Base-by-base conservation (phyloP, 2,888 invertebrate genomes). In the Caenorhabditis uteleia region DNA sequence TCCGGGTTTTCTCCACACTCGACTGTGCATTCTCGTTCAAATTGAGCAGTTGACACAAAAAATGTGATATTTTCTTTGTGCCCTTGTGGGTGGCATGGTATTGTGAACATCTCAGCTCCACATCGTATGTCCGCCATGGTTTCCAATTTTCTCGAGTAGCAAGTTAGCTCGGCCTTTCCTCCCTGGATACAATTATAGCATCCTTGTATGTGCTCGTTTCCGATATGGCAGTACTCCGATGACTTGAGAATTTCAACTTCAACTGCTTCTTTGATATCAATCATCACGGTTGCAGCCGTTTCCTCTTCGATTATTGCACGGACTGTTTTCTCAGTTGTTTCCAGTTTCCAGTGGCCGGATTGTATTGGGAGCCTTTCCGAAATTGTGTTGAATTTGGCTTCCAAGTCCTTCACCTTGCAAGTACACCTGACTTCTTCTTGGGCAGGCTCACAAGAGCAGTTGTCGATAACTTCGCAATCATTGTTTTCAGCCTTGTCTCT, bases 361-460 rank as follows among this genome's bases (percentile, higher is more conserved):
- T n/a, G n/a, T n/a, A n/a, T n/a, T n/a, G n/a, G n/a, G n/a, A n/a
- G n/a, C n/a, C n/a, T n/a, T n/a, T n/a, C n/a, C n/a, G n/a, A n/a
- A n/a, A n/a, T n/a, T n/a, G n/a, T n/a, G n/a, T n/a, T n/a, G n/a
- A n/a, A n/a, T n/a, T n/a, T n/a, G n/a, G n/a, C n/a, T n/a, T n/a
- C n/a, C n/a, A n/a, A n/a, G n/a, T n/a, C n/a, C n/a, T n/a, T 21
- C 2, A 47, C 34, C 3, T 47, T 12, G 43, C 47, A 55, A 2
- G n/a, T 16, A 25, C 55, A 55, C 2, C 0, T 42, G 34, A 55
- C 43, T 7, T 25, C 21, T 7, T 26, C 6, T 21, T 55, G 42
- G 21, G 55, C 31, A 26, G 55, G 16, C 18, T 6, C 5, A 27
- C 55, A 47, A 21, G 45, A 3, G 16, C 54, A 54, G 1, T 25